A percentile compares a stretch with the other conserved stretches of the same genome.
These are phyloP conservation scores for Eilema sororculum DNA, from an alignment of 2,888 invertebrate species.

Conservation along the genomic window DNA sequence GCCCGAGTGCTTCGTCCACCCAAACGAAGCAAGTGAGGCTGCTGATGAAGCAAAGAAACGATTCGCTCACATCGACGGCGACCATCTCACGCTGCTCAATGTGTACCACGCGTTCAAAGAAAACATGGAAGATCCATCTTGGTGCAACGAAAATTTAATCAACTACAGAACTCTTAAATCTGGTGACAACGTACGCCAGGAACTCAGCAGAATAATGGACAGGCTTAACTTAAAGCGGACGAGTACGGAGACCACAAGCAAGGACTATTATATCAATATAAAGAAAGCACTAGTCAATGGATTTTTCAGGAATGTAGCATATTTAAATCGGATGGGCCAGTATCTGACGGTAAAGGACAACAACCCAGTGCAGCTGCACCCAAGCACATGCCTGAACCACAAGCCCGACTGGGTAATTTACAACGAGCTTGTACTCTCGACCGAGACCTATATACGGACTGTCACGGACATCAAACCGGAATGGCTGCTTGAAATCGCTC, in stretches of 20 bases:
- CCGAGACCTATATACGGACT: constrained; percentile 99
- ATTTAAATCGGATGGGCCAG: constrained; percentile 98
- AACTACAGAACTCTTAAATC: constrained; percentile 99
- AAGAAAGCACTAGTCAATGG: constrained; percentile 99
- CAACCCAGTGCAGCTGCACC: constrained; percentile 99
- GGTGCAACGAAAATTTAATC: constrained; percentile 99
- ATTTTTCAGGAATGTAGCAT: constrained; percentile 99
- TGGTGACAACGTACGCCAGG: constrained; percentile 99
- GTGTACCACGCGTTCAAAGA: constrained; percentile 99
- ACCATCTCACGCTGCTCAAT: constrained; percentile 98
- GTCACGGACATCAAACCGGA: constrained; percentile 99
- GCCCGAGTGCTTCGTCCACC: constrained; percentile 99
- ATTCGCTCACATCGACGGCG: constrained; percentile 99
- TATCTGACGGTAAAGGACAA: constrained; percentile 99
- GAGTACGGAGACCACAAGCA: constrained; percentile 99
- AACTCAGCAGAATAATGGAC: constrained; percentile 99
- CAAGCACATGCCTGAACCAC: constrained; percentile 99
- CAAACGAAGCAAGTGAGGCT: constrained; percentile 98
- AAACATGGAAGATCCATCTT: constrained; percentile 99
- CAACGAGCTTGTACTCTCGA: constrained; percentile 99
- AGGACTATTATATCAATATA: constrained; percentile 99
- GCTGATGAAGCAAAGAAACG: constrained; percentile 99
- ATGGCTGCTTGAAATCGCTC: constrained; percentile 97
- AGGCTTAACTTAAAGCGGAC: constrained; percentile 96
- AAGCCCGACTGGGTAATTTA: constrained; percentile 99